A percentile compares a stretch with the other conserved stretches of the same genome.
These are phyloP conservation scores for Nannospalax galili DNA, from an alignment of 2,113 vertebrate genomes.

Conservation along the genomic window DNA sequence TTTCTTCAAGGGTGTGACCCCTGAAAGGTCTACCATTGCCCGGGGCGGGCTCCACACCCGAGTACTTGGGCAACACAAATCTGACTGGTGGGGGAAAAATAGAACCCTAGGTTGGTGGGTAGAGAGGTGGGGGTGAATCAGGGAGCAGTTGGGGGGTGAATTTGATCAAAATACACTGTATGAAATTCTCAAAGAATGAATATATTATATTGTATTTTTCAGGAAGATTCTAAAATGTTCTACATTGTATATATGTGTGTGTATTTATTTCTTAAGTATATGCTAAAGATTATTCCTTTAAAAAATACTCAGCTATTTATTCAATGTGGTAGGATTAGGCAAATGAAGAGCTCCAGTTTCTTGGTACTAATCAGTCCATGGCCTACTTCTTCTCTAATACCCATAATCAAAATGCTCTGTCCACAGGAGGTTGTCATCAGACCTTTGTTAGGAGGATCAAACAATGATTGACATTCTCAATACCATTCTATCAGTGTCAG, in stretches of 20 bases:
- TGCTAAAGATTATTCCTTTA: background rate
- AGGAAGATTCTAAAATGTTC: background rate
- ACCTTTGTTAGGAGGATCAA: background rate
- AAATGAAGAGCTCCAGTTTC: background rate
- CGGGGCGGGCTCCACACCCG: too few relatives aligned
- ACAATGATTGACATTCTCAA: background rate
- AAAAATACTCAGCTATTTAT: background rate
- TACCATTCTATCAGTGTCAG: background rate
- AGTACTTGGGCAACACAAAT: too few relatives aligned
- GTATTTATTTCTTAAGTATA: background rate
- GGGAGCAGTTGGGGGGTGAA: too few relatives aligned
- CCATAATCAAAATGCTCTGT: constrained; percentile 17
- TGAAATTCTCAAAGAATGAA: too few relatives aligned
- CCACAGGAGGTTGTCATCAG: background rate
- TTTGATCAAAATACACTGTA: too few relatives aligned
- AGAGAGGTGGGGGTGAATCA: too few relatives aligned
- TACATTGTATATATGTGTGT: background rate
- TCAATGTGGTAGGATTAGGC: background rate
- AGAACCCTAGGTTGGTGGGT: too few relatives aligned
- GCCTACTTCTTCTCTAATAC: background rate
- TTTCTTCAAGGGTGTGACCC: too few relatives aligned
- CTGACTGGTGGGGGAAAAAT: too few relatives aligned
- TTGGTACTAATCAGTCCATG: constrained; percentile 4
- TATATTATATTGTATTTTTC: background rate
- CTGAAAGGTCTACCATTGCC: too few relatives aligned